These are phyloP conservation scores for Dendrolimus pini DNA, from an alignment of 2,888 invertebrate genomes.

Conservation along the genomic window DNA sequence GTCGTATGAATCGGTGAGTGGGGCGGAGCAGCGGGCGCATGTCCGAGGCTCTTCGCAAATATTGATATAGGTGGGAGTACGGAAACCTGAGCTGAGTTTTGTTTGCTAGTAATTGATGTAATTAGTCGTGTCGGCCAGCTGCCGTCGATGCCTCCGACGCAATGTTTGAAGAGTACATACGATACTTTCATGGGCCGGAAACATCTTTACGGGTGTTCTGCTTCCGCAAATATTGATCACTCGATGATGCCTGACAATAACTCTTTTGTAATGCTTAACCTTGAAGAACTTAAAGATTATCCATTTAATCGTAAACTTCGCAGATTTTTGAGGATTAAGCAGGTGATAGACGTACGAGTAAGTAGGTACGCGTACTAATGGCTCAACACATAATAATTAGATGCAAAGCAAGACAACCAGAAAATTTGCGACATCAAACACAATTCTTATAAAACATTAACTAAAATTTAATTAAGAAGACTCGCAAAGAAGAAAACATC, in stretches of 20 bases:
- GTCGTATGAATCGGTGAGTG: conserved; percentile 18
- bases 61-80: conserved; percentile 71
- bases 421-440: too few relatives aligned
- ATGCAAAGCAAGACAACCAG: too few relatives aligned
- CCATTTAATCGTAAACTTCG: background rate
- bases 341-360: too few relatives aligned
- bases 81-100: conserved; percentile 60
- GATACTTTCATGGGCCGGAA: conserved; percentile 71
- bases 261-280: conserved; percentile 17
- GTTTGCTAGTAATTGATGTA: conserved; percentile 75
- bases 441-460: too few relatives aligned
- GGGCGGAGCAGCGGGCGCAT: conserved; percentile 18
- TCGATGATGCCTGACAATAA: conserved; percentile 63
- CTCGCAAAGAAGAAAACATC: too few relatives aligned
- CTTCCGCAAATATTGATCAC: conserved; percentile 69
- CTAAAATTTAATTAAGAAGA: too few relatives aligned
- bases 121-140: conserved; percentile 76
- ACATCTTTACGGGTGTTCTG: conserved; percentile 63
- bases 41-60: conserved; percentile 43
- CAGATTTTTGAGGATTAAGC: too few relatives aligned
- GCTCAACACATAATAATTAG: too few relatives aligned
- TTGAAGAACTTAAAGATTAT: background rate
- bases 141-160: conserved; percentile 45
- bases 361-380: too few relatives aligned
- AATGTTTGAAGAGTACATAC: conserved; percentile 66